These are phyloP conservation scores for Ctenomys sociabilis DNA, from an alignment of 2,113 vertebrate species.

Conservation along the genomic window DNA sequence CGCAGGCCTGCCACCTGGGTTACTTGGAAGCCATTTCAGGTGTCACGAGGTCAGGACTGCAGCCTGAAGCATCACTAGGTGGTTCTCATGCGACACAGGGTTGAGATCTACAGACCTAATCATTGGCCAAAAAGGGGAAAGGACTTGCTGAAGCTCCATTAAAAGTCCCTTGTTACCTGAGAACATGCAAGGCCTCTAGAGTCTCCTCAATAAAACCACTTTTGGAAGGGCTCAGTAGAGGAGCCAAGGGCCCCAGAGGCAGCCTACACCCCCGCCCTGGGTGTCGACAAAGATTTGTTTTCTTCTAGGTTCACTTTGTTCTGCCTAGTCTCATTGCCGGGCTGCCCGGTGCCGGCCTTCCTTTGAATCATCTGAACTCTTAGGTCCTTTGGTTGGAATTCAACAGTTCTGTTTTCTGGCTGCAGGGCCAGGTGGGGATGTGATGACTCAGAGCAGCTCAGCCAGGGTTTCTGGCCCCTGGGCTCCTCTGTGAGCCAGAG, in stretches of 20 bases:
- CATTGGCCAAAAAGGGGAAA: background rate
- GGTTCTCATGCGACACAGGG: background rate
- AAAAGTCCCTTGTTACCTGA: background rate
- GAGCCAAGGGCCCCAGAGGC: background rate
- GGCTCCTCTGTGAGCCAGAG: background rate
- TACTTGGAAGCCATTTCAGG: background rate
- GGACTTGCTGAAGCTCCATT: background rate
- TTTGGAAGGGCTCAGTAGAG: background rate
- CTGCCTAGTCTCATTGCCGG: background rate
- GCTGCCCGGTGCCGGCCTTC: background rate
- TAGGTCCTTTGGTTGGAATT: background rate
- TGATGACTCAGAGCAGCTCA: slow-evolving; percentile 32
- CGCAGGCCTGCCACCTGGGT: background rate
- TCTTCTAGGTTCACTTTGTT: background rate
- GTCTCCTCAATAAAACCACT: background rate
- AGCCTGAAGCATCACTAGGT: background rate
- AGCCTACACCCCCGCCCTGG: background rate
- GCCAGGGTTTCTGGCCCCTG: background rate
- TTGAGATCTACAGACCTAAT: background rate
- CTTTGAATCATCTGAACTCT: background rate
- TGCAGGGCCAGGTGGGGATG: background rate
- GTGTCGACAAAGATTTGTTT: background rate
- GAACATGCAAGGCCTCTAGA: background rate
- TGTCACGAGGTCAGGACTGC: background rate
- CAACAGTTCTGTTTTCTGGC: background rate